Base-by-base conservation (phyloP, 1,140 invertebrate genomes). In the Platyura marginata region DNA sequence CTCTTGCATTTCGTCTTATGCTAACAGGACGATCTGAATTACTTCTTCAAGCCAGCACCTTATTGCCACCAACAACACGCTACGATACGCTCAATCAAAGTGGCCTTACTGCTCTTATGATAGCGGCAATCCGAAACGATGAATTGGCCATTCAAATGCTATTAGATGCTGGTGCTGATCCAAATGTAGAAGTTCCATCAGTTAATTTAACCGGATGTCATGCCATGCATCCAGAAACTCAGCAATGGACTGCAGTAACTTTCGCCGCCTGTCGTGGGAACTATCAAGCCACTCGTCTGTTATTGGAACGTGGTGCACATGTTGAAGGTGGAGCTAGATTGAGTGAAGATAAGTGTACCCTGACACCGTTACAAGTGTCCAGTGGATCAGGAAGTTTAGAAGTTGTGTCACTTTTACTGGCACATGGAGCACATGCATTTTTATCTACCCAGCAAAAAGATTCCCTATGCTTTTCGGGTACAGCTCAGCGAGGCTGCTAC, bases 341-440 rank as follows among this genome's bases (percentile, higher is more conserved):
- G 2, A 79, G 77, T 43, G 85, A 89, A 54, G 84, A 89, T 47
- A 82, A 82, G 45, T 81, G 77, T 48, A 90, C 86, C 0, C 69
- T 89, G 25, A 91, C 86, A 3, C 87, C 87, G 0, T 53, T 92
- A 2, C 87, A 92, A 65, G 69, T 85, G 44, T 84, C 86, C 1
- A 77, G 82, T 20, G 84, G 83, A 0, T 74, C 77, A 2, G 85
- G 84, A 3, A 82, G 83, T 47, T 61, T 79, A 35, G 85, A 90
- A 48, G 71, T 91, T 54, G 80, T 89, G 0, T 74, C 79, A 5
- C 52, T 89, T 6, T 65, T 92, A 1, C 55, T 91, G 15, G 75
- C 78, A 1, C 79, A 87, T 49, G 85, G 85, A 1, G 87, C 85
- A 2, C 80, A 89, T 52, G 81, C 86, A 0, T 92, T 89, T 59